Base-by-base conservation (phyloP, 2,888 invertebrate genomes). In the Lysandra coridon region DNA sequence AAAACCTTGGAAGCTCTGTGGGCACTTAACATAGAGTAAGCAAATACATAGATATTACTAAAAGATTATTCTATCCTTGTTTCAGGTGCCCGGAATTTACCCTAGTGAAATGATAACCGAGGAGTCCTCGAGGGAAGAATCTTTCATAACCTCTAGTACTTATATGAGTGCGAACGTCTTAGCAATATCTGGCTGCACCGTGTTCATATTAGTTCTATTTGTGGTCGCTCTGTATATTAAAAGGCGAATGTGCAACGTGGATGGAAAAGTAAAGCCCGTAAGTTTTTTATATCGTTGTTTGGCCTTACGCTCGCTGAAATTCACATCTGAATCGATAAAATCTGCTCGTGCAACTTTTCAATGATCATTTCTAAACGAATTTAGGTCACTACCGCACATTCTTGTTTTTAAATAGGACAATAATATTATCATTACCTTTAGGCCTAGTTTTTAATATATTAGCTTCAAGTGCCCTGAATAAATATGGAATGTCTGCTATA, bases 231-330 rank as follows among this genome's bases (percentile, higher is more conserved):
- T 90, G 84, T 93, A 90, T 85, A 84, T 93, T 80, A 90, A 88
- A 81, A 90, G 88, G 85, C 86, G 91, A 14, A 89, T 90, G 74
- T 88, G 92, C 79, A 88, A 87, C n/a, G 89, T 91, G 12, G 89
- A 92, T 80, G 91, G 92, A 64, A 94, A 94, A 88, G 86, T 90
- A 10, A 90, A 92, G 84, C 94, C 93, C 86, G 94, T 94, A 89
- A 89, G 87, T 79, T 53, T 64, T 73, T 69, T 7, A 78, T 73
- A 77, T 79, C 73, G 53, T 73, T 33, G 78, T 37, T 74, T 78
- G 79, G 80, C 79, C 78, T 78, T 75, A 69, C 78, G 78, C 76
- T 76, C 44, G 76, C 44, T 73, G 57, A 78, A 75, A 78, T 78
- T 78, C 44, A 40, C 74, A 75, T 62, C 33, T 78, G 23, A 62